Percentiles rank a stretch among this genome's conserved stretches.
Evolutionary conservation across 2,888 invertebrate genomes (phyloP).

Genomic region (Lamellibrachia satsuma): DNA sequence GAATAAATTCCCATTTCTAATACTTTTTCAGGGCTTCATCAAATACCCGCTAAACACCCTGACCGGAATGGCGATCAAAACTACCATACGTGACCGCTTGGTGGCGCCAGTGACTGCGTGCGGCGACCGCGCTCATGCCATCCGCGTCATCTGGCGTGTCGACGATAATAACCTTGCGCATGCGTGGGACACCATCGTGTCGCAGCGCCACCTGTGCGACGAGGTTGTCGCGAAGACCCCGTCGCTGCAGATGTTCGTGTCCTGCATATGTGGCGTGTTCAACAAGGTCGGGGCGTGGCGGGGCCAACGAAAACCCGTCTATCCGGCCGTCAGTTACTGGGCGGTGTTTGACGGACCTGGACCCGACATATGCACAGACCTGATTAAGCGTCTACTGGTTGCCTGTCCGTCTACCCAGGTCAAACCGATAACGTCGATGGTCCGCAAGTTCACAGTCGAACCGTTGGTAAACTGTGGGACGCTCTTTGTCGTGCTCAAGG

Average conservation of each 20-base stretch:
- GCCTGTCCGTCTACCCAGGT: not conserved
- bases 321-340: not conserved
- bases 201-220: not conserved
- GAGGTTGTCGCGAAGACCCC: not conserved
- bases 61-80: not conserved
- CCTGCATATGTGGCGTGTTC: not conserved
- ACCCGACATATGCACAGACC: not conserved
- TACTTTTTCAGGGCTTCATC: not conserved
- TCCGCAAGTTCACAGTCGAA: not conserved
- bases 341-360: not conserved
- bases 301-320: not conserved
- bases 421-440: not conserved
- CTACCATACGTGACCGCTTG: not conserved
- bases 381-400: not conserved
- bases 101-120: not conserved
- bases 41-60: not conserved
- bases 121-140: not conserved
- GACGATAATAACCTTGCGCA: not conserved
- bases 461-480: not conserved
- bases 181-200: not conserved
- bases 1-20: constrained; percentile 6
- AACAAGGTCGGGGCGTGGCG: not conserved
- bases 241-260: constrained; percentile 9
- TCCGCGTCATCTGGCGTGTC: not conserved
- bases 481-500: not conserved